Conservation (phyloP, 2,113 vertebrate genomes). For the Suricata suricatta region DNA sequence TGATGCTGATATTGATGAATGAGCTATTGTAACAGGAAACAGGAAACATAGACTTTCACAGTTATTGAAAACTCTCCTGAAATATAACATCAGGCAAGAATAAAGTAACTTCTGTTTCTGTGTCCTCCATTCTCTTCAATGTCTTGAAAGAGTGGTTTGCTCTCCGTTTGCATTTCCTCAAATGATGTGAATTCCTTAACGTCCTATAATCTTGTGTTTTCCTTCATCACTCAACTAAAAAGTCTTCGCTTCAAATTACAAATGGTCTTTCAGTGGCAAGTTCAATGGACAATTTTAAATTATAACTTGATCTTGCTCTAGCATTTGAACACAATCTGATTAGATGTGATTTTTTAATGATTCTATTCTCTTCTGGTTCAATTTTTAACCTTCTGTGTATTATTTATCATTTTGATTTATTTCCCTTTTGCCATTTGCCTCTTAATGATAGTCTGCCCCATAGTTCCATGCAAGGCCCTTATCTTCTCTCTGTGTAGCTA, state of each 20-base stretch:
- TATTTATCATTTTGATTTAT: neutral
- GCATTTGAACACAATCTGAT: neutral
- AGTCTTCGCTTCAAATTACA: neutral
- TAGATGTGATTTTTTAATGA: neutral
- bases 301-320: neutral
- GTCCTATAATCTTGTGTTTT: neutral
- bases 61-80: neutral
- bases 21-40: neutral
- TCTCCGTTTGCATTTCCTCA: neutral
- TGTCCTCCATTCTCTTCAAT: neutral
- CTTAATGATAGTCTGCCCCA: neutral
- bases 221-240: neutral
- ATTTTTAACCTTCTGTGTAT: neutral
- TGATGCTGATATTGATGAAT: neutral
- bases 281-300: neutral
- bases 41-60: neutral
- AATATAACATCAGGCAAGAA: slow-evolving; percentile 12
- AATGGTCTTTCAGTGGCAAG: neutral
- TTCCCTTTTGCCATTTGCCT: neutral
- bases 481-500: neutral
- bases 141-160: neutral
- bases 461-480: neutral
- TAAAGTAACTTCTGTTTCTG: neutral
- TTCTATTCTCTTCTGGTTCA: neutral
- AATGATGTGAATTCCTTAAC: neutral